Conservation (phyloP, 1,140 invertebrate species). For the Ostrea edulis region DNA sequence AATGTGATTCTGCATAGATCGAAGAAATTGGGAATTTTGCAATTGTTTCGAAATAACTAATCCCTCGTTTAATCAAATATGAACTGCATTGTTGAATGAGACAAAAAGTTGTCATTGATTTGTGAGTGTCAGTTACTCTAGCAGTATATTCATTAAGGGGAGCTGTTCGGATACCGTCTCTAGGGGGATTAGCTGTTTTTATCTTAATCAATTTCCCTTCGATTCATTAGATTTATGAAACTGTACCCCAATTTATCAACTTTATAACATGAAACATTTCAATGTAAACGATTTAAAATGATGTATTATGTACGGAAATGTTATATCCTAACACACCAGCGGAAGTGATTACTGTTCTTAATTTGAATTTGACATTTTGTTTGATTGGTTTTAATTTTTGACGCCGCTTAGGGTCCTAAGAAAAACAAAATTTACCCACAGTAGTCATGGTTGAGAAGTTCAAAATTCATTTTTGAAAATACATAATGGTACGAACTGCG, state of each 20-base stretch:
- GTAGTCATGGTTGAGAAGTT: too few relatives aligned
- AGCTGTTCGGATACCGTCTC: background rate
- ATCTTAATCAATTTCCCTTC: background rate
- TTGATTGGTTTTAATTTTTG: too few relatives aligned
- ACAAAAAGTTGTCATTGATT: constrained; percentile 11
- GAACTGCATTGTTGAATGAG: constrained; percentile 8
- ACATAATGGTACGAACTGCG: too few relatives aligned
- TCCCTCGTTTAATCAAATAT: constrained; percentile 21
- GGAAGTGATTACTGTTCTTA: too few relatives aligned
- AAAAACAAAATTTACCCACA: too few relatives aligned
- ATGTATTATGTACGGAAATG: too few relatives aligned
- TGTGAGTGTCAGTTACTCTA: constrained; percentile 5
- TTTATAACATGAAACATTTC: background rate
- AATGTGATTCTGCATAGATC: background rate
- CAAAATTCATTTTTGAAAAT: too few relatives aligned
- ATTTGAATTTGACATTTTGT: too few relatives aligned
- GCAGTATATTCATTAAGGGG: constrained; percentile 2
- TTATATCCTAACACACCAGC: too few relatives aligned
- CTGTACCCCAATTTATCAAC: background rate
- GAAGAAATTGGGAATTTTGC: background rate
- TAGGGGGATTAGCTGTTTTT: background rate
- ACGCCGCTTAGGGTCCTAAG: too few relatives aligned
- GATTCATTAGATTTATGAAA: background rate
- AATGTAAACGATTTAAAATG: too few relatives aligned
- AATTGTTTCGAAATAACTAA: constrained; percentile 7